phyloP scores from a whole-genome alignment of 2,888 invertebrate species.

The Synanthedon formicaeformis region DNA sequence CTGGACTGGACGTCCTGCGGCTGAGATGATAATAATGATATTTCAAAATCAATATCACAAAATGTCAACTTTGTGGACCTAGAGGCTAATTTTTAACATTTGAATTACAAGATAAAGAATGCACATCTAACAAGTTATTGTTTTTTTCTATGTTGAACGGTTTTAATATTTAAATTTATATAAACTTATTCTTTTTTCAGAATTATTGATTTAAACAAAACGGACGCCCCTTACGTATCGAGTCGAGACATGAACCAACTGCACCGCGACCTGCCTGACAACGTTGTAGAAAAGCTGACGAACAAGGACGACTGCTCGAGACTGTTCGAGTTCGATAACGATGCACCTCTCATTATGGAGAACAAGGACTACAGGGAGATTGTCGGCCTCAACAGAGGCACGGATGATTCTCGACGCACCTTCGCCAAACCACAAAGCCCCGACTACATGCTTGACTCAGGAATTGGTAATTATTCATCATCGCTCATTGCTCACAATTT shows the following conservation, averaged over 20 bases:
- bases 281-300: conserved; percentile 55
- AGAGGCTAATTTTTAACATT: too few relatives aligned
- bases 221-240: conserved; percentile 52
- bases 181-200: conserved; percentile 24
- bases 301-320: conserved; percentile 61
- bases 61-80: too few relatives aligned
- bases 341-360: conserved; percentile 62
- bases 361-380: conserved; percentile 61
- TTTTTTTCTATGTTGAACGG: too few relatives aligned
- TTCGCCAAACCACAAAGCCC: conserved; percentile 63
- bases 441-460: conserved; percentile 68
- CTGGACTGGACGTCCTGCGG: too few relatives aligned
- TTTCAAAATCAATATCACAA: too few relatives aligned
- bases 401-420: conserved; percentile 61
- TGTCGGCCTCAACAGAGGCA: conserved; percentile 59
- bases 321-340: conserved; percentile 72
- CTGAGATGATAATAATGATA: too few relatives aligned
- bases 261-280: conserved; percentile 46
- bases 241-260: conserved; percentile 47
- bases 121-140: too few relatives aligned
- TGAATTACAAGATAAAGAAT: too few relatives aligned
- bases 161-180: too few relatives aligned
- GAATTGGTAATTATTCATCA: conserved; percentile 41
- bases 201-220: conserved; percentile 65
- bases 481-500: too few relatives aligned